Evolutionary conservation across 1,140 invertebrate species (phyloP).

Genomic region (Drosophila nebulosa): DNA sequence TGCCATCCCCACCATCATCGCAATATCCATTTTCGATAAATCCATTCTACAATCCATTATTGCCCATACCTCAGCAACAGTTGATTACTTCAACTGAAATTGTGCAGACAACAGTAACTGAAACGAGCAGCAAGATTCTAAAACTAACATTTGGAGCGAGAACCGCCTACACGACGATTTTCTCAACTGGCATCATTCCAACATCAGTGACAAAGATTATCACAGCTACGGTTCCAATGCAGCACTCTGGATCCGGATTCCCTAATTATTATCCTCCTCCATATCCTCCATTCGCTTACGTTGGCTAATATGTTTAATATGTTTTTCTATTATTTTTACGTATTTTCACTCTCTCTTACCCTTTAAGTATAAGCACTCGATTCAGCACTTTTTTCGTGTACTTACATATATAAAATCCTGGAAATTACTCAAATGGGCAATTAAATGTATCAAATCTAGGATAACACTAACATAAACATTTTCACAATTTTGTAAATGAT

Average conservation of each 20-base stretch:
- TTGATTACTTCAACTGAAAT: constrained; percentile 91
- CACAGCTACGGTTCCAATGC: constrained; percentile 88
- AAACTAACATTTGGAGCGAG: constrained; percentile 94
- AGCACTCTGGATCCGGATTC: constrained; percentile 87
- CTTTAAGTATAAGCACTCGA: neutral
- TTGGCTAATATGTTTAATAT: constrained; percentile 83
- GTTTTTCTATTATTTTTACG: neutral
- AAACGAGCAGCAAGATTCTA: constrained; percentile 90
- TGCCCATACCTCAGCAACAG: constrained; percentile 83
- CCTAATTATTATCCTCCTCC: constrained; percentile 84
- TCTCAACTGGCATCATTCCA: constrained; percentile 91
- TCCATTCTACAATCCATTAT: constrained; percentile 81
- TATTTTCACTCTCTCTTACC: neutral
- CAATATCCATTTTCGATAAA: constrained; percentile 81
- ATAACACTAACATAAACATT: neutral
- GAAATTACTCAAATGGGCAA: constrained; percentile 1
- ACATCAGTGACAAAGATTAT: constrained; percentile 91
- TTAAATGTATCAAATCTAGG: constrained; percentile 6
- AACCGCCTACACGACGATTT: constrained; percentile 92
- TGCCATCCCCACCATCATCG: constrained; percentile 83
- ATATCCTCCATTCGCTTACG: constrained; percentile 86
- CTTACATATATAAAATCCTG: neutral
- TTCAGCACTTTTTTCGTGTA: constrained; percentile 4
- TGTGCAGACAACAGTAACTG: constrained; percentile 89
- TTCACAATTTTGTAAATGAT: constrained; percentile 2